Conservation (phyloP, 2,888 invertebrate species). For the Mongoloraphidia duomilia region DNA sequence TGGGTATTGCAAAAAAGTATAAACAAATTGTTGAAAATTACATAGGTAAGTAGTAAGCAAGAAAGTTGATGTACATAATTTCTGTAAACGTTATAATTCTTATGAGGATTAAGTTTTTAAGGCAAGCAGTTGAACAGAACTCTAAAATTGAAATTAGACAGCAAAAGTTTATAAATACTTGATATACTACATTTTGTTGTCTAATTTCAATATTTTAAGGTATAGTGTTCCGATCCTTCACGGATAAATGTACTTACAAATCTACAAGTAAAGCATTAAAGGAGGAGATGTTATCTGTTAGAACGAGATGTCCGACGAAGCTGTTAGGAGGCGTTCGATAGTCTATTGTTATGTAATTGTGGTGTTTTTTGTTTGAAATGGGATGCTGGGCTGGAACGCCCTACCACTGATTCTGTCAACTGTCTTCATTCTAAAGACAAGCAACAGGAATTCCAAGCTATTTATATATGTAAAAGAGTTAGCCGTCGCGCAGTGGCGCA, state of each 20-base stretch:
- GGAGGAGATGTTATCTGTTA: background rate
- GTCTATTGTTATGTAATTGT: conserved; percentile 32
- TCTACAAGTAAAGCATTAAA: background rate
- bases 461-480: too few relatives aligned
- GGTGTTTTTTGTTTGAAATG: conserved; percentile 30
- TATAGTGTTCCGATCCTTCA: background rate
- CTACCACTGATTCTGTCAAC: conserved; percentile 25
- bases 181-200: background rate
- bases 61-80: too few relatives aligned
- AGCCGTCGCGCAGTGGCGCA: too few relatives aligned
- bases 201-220: background rate
- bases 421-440: conserved; percentile 22
- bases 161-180: too few relatives aligned
- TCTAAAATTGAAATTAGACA: too few relatives aligned
- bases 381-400: conserved; percentile 27
- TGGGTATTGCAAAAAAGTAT: too few relatives aligned
- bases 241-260: background rate
- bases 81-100: too few relatives aligned
- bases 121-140: too few relatives aligned
- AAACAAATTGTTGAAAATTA: too few relatives aligned
- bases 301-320: background rate
- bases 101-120: too few relatives aligned
- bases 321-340: conserved; percentile 32
- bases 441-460: too few relatives aligned
- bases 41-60: too few relatives aligned